Conservation (phyloP, 23 tunicate species). For the Botrylloides violaceus region DNA sequence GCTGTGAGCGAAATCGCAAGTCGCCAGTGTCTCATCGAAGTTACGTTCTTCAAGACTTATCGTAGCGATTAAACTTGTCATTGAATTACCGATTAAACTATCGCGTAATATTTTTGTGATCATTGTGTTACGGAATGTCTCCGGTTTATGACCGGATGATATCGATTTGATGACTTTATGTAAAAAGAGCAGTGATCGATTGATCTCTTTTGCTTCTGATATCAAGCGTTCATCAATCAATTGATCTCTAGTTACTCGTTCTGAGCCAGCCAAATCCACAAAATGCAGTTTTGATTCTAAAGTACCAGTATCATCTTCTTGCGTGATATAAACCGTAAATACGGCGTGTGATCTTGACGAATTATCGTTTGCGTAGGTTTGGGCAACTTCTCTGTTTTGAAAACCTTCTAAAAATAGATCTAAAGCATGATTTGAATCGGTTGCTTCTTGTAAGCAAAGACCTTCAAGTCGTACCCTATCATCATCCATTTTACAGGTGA, state of each 20-base stretch:
- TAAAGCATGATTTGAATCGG: conserved; percentile 44
- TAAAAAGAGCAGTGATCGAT: conserved; percentile 80
- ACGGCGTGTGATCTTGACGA: conserved; percentile 87
- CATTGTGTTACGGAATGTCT: conserved; percentile 18
- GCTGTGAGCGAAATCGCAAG: conserved; percentile 90
- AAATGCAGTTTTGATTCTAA: conserved; percentile 61
- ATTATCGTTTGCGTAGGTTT: conserved; percentile 85
- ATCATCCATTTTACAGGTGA: conserved; percentile 17
- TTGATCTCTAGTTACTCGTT: conserved; percentile 57
- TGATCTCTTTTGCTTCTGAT: conserved; percentile 74
- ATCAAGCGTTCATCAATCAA: conserved; percentile 19
- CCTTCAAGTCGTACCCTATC: conserved; percentile 29
- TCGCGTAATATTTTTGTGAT: conserved; percentile 23
- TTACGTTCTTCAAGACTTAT: conserved; percentile 54
- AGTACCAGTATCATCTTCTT: conserved; percentile 27
- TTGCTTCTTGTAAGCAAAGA: conserved; percentile 34
- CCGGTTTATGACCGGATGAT: background rate
- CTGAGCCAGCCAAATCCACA: conserved; percentile 86
- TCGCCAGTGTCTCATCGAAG: conserved; percentile 78
- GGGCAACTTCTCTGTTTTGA: conserved; percentile 82
- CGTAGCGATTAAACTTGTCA: conserved; percentile 81
- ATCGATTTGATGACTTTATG: conserved; percentile 59
- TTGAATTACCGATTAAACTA: conserved; percentile 52
- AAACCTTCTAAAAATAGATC: conserved; percentile 62
- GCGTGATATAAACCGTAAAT: conserved; percentile 62